Base-by-base conservation (phyloP, 2,888 invertebrate species). In the Cataglyphis cursor region DNA sequence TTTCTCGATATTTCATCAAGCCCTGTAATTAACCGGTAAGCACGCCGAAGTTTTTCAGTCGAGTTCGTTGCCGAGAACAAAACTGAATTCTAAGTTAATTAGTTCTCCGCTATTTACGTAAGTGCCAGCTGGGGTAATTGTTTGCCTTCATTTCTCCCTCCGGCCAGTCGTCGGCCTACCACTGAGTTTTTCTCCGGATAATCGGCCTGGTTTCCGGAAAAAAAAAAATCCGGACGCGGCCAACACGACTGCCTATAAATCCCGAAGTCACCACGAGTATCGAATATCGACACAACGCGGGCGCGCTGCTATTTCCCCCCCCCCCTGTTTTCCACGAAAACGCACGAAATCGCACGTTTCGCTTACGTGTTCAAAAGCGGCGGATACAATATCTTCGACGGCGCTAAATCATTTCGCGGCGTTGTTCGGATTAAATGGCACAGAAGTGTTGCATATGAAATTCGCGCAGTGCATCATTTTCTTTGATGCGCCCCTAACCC, bases 401-500 rank as follows among this genome's bases (percentile, higher is more conserved):
- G 66, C 82, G 54, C 80, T 89, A 85, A 89, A 89, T 89, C 86
- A 86, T 75, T 38, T 76, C 48, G 80, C 89, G 68, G 75, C 62
- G 78, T 70, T 78, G 86, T 82, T 68, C 70, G 81, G 85, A 85
- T 83, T 87, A 89, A 89, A 89, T 88, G 89, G 85, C 80, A 88
- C 66, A 86, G 88, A 89, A 89, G 84, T 86, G 84, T 76, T 82
- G 82, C 59, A 81, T 61, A 87, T 82, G 87, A 86, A 88, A 88
- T 89, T 88, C 89, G 74, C 62, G 85, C 78, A 75, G 62, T 54
- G 84, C 89, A 89, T 89, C 89, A 89, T 89, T 82, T 84, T 85
- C 88, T 82, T 86, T 85, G 89, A 88, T 85, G 87, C 80, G 73
- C 66, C 81, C 59, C 59, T 81, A 74, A 68, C 70, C 44, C 48